Evolutionary conservation across 2,888 invertebrate species (phyloP), one percentile per base, ranked within the genome.

Genomic region (Orchesella flavescens): DNA sequence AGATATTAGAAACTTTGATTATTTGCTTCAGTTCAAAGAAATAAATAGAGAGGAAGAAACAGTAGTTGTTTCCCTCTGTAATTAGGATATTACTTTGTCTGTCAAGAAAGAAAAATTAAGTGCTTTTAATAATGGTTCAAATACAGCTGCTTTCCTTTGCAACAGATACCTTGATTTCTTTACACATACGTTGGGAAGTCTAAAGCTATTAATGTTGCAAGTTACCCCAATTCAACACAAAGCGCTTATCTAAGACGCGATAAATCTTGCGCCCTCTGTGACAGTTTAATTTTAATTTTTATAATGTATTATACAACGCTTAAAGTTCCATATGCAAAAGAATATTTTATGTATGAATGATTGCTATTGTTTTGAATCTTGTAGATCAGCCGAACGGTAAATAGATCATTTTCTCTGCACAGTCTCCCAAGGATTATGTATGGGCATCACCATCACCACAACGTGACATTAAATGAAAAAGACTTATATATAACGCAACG

Each of bases 61-160:
- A 23, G 83, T 77, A 83, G 77, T 83, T 17, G 71, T 44, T 68
- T 49, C 66, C 53, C 15, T 24, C 53, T 24, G 17, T 83, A 83
- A 77, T 83, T 83, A 77, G 76, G 71, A 72, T 74, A 82, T 82
- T 72, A 76, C 65, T 49, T 63, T 65, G 21, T 49, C 75, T 55
- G 63, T 71, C 83, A 65, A 66, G 71, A 66, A 49, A n/a, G n/a
- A n/a, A 43, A 76, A 73, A 75, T 75, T 65, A 68, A 75, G 57
- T 65, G 23, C 66, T 73, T 34, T 34, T 34, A 34, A 34, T 34
- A 34, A 34, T 34, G 34, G 34, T 34, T 34, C 7, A 34, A 34
- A 34, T 7, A 4, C 34, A 4, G 34, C 7, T 34, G 34, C 2
- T 34, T 2, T 7, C 34, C 34, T 34, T 34, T 34, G 34, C 34